phyloP scores from a whole-genome alignment of 2,888 invertebrate genomes.

The Papilio elwesi region DNA sequence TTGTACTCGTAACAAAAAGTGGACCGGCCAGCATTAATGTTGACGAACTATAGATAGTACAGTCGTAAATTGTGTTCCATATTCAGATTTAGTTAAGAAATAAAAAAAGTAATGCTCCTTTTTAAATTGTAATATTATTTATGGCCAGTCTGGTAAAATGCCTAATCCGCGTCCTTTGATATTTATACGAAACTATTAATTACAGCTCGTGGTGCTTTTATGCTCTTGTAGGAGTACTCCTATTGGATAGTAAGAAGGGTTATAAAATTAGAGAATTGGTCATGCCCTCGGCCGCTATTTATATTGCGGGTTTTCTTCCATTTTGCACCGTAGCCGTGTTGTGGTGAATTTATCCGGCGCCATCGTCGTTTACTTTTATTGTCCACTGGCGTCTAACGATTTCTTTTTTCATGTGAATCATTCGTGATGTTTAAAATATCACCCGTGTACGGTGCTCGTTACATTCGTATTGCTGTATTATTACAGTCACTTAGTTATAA shows the following conservation, averaged over 20 bases:
- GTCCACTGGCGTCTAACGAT: conserved; percentile 61
- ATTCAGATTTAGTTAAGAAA: not conserved
- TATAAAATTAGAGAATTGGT: conserved; percentile 79
- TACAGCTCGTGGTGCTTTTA: conserved; percentile 43
- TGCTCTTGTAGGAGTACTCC: conserved; percentile 48
- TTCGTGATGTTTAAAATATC: conserved; percentile 66
- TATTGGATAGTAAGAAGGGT: conserved; percentile 45
- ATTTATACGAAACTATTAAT: conserved; percentile 41
- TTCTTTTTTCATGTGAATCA: conserved; percentile 77
- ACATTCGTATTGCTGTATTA: conserved; percentile 41
- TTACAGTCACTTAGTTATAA: not conserved
- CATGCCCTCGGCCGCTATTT: conserved; percentile 73
- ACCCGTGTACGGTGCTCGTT: conserved; percentile 44
- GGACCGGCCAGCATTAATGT: conserved; percentile 6
- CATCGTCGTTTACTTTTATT: conserved; percentile 69
- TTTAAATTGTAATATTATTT: conserved; percentile 1
- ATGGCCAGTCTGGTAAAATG: conserved; percentile 5
- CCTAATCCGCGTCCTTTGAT: conserved; percentile 23
- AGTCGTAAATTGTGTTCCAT: not conserved
- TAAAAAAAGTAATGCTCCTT: not conserved
- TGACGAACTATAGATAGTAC: conserved; percentile 10
- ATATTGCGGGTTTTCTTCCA: conserved; percentile 71
- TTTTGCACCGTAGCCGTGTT: conserved; percentile 66
- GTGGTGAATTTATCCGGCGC: conserved; percentile 79
- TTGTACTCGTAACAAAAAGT: conserved; percentile 35